Conservation (phyloP, 2,888 invertebrate species). For the Hyppa rectilinea region DNA sequence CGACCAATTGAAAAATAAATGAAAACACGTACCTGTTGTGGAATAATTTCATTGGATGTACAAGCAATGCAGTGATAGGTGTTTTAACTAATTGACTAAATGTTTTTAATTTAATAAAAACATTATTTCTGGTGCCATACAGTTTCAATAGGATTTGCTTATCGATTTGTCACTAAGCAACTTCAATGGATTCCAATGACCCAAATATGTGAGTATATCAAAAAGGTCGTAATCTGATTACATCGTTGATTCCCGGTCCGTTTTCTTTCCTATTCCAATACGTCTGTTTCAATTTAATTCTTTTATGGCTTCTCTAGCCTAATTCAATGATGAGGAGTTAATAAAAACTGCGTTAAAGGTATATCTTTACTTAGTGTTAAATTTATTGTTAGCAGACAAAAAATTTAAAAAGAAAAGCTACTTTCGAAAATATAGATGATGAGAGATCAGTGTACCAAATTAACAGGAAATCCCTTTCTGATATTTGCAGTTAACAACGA, state of each 20-base stretch:
- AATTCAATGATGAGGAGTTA: conserved; percentile 48
- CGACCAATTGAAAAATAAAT: conserved; percentile 56
- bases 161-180: conserved; percentile 61
- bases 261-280: conserved; percentile 64
- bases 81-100: conserved; percentile 20
- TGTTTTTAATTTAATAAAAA: conserved; percentile 10
- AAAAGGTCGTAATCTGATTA: conserved; percentile 73
- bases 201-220: conserved; percentile 71
- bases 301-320: conserved; percentile 60
- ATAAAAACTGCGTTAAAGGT: conserved; percentile 12
- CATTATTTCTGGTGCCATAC: conserved; percentile 6
- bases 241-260: conserved; percentile 57
- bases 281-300: conserved; percentile 58
- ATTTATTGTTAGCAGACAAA: background rate
- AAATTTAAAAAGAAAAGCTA: background rate
- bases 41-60: background rate
- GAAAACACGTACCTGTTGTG: conserved; percentile 17
- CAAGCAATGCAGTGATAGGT: background rate
- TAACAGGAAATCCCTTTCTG: conserved; percentile 8
- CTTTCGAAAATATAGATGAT: background rate
- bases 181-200: conserved; percentile 75
- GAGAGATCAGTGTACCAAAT: background rate
- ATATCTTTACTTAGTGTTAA: background rate
- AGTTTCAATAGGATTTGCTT: conserved; percentile 46
- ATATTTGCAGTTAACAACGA: background rate